Conservation (phyloP, 2,888 invertebrate genomes). For the Limenitis camilla region DNA sequence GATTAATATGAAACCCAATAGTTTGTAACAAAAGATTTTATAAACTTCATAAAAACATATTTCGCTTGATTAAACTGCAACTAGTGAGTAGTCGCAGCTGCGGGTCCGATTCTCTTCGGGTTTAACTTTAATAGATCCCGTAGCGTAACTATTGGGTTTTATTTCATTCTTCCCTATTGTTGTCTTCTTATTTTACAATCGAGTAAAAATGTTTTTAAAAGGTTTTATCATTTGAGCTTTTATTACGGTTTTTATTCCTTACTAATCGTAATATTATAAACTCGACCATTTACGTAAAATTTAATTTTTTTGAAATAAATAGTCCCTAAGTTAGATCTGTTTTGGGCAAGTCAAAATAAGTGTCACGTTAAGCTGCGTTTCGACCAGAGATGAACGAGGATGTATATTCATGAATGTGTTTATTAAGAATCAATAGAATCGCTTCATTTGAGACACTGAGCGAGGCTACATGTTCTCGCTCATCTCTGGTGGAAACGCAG, state of each 20-base stretch:
- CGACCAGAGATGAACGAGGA: no score
- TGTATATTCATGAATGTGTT: no score
- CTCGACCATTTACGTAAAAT: no score
- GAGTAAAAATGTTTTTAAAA: neutral
- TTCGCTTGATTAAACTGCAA: constrained; percentile 16
- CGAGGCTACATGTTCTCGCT: no score
- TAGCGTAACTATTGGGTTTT: constrained; percentile 7
- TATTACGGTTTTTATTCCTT: neutral
- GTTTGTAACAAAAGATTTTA: constrained; percentile 1
- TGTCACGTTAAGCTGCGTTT: no score
- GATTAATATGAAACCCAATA: constrained; percentile 1
- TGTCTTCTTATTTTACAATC: neutral
- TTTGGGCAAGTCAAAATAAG: no score
- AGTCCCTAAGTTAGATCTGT: no score
- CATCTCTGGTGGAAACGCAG: no score
- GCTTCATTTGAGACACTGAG: no score
- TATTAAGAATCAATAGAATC: no score
- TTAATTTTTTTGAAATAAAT: no score
- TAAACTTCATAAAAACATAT: constrained; percentile 1
- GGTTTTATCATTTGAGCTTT: neutral
- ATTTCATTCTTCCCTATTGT: constrained; percentile 1
- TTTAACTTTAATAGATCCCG: neutral
- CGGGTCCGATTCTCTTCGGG: constrained; percentile 7
- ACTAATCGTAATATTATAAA: no score
- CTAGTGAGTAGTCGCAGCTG: constrained; percentile 20